Conservation (phyloP, 2,113 vertebrate species). For the Halcyon malimbica region DNA sequence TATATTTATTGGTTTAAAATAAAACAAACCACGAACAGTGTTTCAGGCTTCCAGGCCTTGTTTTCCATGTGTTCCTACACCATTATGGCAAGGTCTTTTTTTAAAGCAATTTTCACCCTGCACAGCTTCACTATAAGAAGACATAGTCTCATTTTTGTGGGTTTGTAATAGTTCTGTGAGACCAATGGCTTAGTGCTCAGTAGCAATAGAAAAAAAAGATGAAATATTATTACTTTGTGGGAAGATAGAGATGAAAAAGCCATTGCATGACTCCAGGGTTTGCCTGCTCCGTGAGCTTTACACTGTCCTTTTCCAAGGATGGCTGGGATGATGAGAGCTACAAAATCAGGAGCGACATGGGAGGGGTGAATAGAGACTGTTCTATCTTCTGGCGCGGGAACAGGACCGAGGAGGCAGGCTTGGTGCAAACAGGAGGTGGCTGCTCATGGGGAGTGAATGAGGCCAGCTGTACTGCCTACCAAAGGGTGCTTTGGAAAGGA, state of each 20-base stretch:
- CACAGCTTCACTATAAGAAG: too few species aligned
- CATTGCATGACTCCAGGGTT: background rate
- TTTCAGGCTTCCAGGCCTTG: too few species aligned
- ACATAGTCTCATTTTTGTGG: background rate
- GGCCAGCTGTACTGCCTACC: background rate
- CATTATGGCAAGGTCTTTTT: background rate
- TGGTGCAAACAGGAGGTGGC: background rate
- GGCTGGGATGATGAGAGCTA: background rate
- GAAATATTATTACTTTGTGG: background rate
- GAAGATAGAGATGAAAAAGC: background rate
- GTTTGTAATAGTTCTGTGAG: background rate
- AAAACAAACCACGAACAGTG: background rate
- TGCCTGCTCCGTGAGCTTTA: fast-evolving
- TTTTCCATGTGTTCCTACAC: background rate
- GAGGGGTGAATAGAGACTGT: background rate
- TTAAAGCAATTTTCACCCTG: background rate
- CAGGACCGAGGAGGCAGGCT: background rate
- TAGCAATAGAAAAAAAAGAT: background rate
- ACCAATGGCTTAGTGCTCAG: background rate
- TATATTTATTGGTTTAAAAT: background rate
- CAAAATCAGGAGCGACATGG: background rate
- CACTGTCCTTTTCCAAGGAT: background rate
- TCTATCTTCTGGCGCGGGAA: background rate
- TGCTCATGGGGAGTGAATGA: background rate
- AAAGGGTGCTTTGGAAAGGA: background rate